A percentile compares a stretch with the other conserved stretches of the same genome.
Evolutionary conservation across 2,113 vertebrate genomes (phyloP).

Genomic region (Pandion haliaetus): DNA sequence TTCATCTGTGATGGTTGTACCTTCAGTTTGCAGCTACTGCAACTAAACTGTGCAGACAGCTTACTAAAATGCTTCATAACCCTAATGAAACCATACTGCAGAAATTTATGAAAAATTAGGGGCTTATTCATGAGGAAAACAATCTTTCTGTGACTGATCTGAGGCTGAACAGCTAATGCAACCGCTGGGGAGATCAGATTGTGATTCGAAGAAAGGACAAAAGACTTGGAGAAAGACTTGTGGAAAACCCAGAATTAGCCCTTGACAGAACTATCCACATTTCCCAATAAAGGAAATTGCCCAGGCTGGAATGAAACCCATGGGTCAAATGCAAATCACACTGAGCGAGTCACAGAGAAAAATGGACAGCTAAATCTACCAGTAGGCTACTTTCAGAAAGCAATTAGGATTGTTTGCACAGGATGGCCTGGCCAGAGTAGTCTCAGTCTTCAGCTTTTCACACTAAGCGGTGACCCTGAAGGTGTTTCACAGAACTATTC

Average conservation of each 20-base stretch:
- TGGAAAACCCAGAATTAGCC: background rate
- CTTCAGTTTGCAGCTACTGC: background rate
- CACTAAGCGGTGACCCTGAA: background rate
- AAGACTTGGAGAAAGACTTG: background rate
- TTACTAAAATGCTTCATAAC: background rate
- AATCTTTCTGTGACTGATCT: background rate
- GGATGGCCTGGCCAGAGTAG: background rate
- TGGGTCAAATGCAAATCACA: background rate
- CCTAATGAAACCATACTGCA: background rate
- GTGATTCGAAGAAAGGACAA: background rate
- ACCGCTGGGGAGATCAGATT: background rate
- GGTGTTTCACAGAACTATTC: background rate
- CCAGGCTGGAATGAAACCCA: background rate
- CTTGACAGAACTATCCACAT: background rate
- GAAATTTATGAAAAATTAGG: background rate
- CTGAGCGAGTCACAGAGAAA: background rate
- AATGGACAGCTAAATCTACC: background rate
- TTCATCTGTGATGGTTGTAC: fast-evolving
- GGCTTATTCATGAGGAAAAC: background rate
- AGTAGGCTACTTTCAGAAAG: background rate
- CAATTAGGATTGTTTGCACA: background rate
- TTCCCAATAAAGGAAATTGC: background rate
- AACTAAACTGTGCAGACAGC: background rate
- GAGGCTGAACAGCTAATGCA: background rate
- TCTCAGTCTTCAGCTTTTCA: background rate